Evolutionary conservation across 2,113 vertebrate species (phyloP), one percentile per base, ranked within the genome.

Genomic region (Lagenorhynchus albirostris): DNA sequence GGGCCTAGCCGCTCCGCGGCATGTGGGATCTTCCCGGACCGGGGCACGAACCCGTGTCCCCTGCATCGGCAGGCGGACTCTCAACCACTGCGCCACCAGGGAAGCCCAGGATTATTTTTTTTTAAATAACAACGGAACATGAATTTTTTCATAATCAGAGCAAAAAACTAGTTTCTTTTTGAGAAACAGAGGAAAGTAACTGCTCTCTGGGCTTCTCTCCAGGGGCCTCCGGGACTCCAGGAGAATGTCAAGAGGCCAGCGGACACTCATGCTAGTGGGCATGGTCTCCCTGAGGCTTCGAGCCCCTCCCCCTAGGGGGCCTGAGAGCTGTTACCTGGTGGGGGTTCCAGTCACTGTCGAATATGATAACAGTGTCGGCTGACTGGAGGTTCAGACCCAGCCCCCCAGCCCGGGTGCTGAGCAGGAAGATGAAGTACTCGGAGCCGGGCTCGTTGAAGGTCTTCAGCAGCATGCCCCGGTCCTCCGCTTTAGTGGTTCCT

Each of bases 281-380:
- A 7, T 0, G 10, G 33, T 71, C 74, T 41, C 60, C 9, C 3
- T 0, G 5, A 4, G 65, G 73, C 36, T 47, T 55, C 2, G 0
- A 67, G 41, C 17, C 62, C 41, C 11, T 36, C 10, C 65, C 14
- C 29, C 2, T 1, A 21, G 36, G 26, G 25, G 1, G 7, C 31
- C 25, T 6, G 36, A 6, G 3, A 1, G 29, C 25, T 12, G 33
- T 84, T 98, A 99, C 99, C 99, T 99, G 99, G 97, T 99, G 99
- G 0, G 99, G 99, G 96, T 99, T 99, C 99, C 99, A 99, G 98
- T 99, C 99, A 9, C 99, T 99, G 98, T 99, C 99, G 1, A 99
- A 99, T 97, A 99, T 99, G 95, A 99, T 98, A 89, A 99, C 99
- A 0, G 99, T 99, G 95, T 99, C 99, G 0, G 99, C 99, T 0